Conservation (phyloP, 2,113 vertebrate species). For the Poicephalus meyeri region DNA sequence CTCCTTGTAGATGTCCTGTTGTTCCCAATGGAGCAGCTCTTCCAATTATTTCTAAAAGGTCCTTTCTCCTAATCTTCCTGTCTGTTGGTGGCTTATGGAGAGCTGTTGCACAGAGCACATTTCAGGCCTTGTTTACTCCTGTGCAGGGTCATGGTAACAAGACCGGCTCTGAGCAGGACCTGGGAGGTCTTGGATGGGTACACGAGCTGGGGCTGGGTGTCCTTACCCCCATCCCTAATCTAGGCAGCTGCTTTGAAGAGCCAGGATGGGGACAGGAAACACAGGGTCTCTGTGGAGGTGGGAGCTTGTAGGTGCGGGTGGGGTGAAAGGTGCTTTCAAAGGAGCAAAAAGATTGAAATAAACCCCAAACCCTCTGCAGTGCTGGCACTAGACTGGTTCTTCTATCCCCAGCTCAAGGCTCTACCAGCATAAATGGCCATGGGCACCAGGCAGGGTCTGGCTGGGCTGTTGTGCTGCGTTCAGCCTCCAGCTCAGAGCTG, state of each 20-base stretch:
- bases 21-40: conserved; percentile 30
- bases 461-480: not conserved
- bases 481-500: not conserved
- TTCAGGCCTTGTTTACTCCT: not conserved
- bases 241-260: not conserved
- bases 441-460: not conserved
- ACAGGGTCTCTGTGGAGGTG: accelerated
- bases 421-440: not conserved
- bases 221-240: not conserved
- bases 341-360: not conserved
- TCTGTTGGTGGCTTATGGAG: not conserved
- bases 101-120: not conserved
- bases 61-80: not conserved
- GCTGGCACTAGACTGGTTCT: not conserved
- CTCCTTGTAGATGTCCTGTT: not conserved
- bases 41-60: conserved; percentile 58
- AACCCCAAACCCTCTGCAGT: accelerated
- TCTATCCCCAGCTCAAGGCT: not conserved
- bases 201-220: not conserved
- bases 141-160: accelerated
- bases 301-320: not conserved
- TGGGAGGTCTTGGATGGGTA: not conserved
- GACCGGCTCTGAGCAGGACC: not conserved
- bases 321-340: not conserved
- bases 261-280: accelerated